These are phyloP conservation scores for Gobio gobio DNA, from an alignment of 2,113 vertebrate genomes.

Conservation along the genomic window DNA sequence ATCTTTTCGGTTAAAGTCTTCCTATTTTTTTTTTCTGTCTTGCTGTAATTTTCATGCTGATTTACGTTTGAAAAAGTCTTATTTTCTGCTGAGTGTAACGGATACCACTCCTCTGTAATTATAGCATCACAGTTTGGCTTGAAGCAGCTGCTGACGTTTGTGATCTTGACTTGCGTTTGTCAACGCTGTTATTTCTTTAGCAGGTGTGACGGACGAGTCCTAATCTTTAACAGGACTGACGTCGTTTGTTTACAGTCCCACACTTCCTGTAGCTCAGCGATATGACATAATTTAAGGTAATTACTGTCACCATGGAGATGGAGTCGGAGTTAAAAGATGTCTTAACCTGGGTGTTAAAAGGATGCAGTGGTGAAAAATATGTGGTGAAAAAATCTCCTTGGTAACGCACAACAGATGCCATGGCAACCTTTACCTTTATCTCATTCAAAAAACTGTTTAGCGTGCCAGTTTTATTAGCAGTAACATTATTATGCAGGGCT, in stretches of 20 bases:
- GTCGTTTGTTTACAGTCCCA: conserved; percentile 17
- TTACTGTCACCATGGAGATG: conserved; percentile 37
- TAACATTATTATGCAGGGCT: background rate
- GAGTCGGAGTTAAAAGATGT: conserved; percentile 19
- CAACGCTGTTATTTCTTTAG: conserved; percentile 16
- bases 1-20: background rate
- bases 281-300: conserved; percentile 25
- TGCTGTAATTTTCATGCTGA: conserved; percentile 26
- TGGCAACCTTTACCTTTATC: conserved; percentile 44
- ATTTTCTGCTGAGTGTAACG: background rate
- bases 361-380: conserved; percentile 43
- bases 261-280: conserved; percentile 2
- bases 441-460: conserved; percentile 19
- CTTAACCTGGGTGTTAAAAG: conserved; percentile 46
- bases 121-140: conserved; percentile 1
- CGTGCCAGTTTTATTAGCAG: conserved; percentile 32
- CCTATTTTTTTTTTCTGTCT: conserved; percentile 8
- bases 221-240: conserved; percentile 15
- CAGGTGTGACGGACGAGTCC: conserved; percentile 8
- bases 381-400: conserved; percentile 41
- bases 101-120: conserved; percentile 13
- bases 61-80: background rate
- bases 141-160: background rate
- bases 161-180: background rate
- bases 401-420: conserved; percentile 55